phyloP scores from a whole-genome alignment of 2,888 invertebrate species.

The Lasioglossum figueresi region DNA sequence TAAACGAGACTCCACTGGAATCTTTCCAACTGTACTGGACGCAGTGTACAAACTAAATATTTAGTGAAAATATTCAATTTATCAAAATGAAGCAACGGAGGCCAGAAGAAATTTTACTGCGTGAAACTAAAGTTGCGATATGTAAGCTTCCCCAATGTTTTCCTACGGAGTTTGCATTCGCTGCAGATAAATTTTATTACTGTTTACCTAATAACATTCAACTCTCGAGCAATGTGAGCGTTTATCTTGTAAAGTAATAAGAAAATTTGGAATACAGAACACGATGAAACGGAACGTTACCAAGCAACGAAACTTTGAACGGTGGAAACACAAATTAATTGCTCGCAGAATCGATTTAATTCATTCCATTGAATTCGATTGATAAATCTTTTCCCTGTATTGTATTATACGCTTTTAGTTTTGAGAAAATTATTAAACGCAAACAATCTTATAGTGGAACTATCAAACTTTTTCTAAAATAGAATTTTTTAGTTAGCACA shows the following conservation, averaged over 20 bases:
- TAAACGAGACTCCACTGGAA: neutral
- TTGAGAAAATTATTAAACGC: neutral
- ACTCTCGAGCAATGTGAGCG: neutral
- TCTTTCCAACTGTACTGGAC: neutral
- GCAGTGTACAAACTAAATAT: neutral
- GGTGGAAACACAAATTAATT: neutral
- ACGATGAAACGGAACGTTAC: neutral
- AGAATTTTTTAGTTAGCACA: no score
- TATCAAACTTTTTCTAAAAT: no score
- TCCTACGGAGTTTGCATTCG: conserved; percentile 11
- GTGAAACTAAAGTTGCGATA: neutral
- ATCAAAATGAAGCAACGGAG: neutral
- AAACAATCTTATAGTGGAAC: no score
- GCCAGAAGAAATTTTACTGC: conserved; percentile 2
- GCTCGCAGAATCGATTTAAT: neutral
- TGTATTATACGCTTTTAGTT: neutral
- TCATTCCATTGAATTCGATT: neutral
- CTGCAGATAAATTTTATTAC: conserved; percentile 3
- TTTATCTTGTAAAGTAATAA: conserved; percentile 6
- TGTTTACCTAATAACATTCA: conserved; percentile 1
- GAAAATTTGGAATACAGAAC: neutral
- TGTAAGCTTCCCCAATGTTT: neutral
- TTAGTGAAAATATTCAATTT: conserved; percentile 6
- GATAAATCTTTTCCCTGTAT: neutral
- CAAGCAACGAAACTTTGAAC: neutral